Conservation (phyloP, 2,888 invertebrate genomes). For the Clistopyga incitator region DNA sequence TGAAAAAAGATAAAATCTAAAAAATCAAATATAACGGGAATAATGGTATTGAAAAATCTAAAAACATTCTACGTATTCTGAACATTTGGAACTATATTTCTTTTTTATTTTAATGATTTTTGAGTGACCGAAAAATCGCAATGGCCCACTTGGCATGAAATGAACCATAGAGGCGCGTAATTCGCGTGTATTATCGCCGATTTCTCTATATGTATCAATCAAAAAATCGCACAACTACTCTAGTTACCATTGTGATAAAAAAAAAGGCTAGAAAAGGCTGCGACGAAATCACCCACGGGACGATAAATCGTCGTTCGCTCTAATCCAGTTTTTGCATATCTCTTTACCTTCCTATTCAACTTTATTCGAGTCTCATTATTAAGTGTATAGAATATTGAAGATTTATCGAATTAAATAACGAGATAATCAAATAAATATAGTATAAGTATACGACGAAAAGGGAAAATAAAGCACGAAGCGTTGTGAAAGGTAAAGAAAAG, state of each 20-base stretch:
- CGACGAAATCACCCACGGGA: neutral
- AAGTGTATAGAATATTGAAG: conserved; percentile 43
- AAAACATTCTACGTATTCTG: too few species aligned
- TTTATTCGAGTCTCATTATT: conserved; percentile 58
- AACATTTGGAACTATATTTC: too few species aligned
- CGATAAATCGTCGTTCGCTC: conserved; percentile 28
- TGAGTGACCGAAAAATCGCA: too few species aligned
- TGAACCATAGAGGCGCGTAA: neutral
- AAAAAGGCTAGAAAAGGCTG: neutral
- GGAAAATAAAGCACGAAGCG: conserved; percentile 7
- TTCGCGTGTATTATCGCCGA: conserved; percentile 18
- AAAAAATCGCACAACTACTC: conserved; percentile 59
- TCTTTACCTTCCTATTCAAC: conserved; percentile 44
- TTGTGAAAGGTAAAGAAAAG: conserved; percentile 23
- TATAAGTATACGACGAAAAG: conserved; percentile 5
- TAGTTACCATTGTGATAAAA: conserved; percentile 61
- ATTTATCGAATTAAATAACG: conserved; percentile 9
- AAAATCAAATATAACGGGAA: too few species aligned
- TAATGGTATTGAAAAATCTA: too few species aligned
- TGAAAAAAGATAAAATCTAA: too few species aligned
- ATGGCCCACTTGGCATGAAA: neutral
- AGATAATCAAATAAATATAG: conserved; percentile 41
- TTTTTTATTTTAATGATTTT: too few species aligned
- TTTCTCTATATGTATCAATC: conserved; percentile 32
- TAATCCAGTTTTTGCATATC: conserved; percentile 55